Conservation (phyloP, 2,888 invertebrate genomes). For the Mesorhabditis sp. region DNA sequence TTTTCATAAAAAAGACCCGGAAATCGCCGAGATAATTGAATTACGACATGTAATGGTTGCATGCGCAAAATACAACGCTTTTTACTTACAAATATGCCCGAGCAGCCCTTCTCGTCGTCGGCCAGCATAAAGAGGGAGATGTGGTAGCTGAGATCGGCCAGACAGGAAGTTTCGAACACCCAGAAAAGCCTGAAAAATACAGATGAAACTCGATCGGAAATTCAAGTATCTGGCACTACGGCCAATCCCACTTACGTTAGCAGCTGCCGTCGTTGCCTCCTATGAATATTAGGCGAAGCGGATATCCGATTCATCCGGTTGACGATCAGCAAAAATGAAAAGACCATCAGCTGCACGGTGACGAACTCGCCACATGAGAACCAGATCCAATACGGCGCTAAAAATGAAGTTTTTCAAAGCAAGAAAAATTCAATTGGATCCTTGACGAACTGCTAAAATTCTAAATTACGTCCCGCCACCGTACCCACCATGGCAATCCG, state of each 20-base stretch:
- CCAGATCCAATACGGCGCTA: slow-evolving; percentile 45
- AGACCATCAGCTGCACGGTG: slow-evolving; percentile 41
- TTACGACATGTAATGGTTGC: no score
- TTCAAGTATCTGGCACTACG: background rate
- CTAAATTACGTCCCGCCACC: no score
- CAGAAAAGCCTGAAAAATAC: slow-evolving; percentile 24
- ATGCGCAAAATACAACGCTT: background rate
- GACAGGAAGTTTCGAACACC: slow-evolving; percentile 35
- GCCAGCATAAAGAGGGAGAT: slow-evolving; percentile 34
- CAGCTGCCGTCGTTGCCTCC: slow-evolving; percentile 27
- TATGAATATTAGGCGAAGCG: slow-evolving; percentile 29
- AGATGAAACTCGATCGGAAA: background rate
- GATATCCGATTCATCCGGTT: slow-evolving; percentile 37
- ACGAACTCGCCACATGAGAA: slow-evolving; percentile 37
- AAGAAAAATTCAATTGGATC: background rate
- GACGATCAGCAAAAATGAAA: slow-evolving; percentile 35
- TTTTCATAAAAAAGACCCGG: background rate
- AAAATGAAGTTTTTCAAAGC: slow-evolving; percentile 9
- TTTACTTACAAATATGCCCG: slow-evolving; percentile 37
- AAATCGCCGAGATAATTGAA: no score
- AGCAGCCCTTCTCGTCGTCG: slow-evolving; percentile 35
- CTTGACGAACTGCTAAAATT: background rate
- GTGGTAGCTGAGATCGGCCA: slow-evolving; percentile 39
- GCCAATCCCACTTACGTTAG: slow-evolving; percentile 18
- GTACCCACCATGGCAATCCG: slow-evolving; percentile 35